Evolutionary conservation across 2,113 vertebrate species (phyloP), one percentile per base, ranked within the genome.

Genomic region (Apaloderma vittatum): DNA sequence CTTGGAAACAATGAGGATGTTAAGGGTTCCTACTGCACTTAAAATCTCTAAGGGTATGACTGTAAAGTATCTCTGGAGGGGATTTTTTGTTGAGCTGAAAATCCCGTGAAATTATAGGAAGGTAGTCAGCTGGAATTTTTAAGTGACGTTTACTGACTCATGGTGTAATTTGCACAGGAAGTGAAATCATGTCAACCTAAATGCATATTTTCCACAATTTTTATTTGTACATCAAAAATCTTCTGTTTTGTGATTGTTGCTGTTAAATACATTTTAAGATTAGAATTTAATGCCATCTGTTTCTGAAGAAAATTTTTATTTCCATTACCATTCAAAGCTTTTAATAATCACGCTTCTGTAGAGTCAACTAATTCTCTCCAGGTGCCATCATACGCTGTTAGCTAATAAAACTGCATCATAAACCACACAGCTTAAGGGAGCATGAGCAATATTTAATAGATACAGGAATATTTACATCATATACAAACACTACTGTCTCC

Each of bases 91-190:
- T 81, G 71, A 77, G 61, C 55, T 92, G 82, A 91, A 86, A 92
- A 70, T 92, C 77, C 76, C 18, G 1, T 71, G 16, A 77, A 92
- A 67, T 84, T 80, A 46, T 9, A 74, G 59, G 68, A 88, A 36
- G 67, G 43, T 83, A 74, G 88, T 88, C 94, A 91, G 52, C 26
- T 91, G 91, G 73, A 91, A 94, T 86, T 95, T 93, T 96, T 55
- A 37, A 59, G 63, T 74, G 86, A 4, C 7, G 2, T 86, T 62
- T 92, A 79, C 57, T 93, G 91, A 87, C 61, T 94, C 23, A 37
- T 15, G 19, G 11, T 71, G 12, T 68, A 71, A 78, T 2, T 16
- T 59, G 6, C 3, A 1, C 14, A 5, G 79, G 74, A 86, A 81
- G 45, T 26, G 37, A 22, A 81, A 63, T 74, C 62, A 4, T 58